Evolutionary conservation across 2,888 invertebrate genomes (phyloP).

Genomic region (Octodonta nipae): DNA sequence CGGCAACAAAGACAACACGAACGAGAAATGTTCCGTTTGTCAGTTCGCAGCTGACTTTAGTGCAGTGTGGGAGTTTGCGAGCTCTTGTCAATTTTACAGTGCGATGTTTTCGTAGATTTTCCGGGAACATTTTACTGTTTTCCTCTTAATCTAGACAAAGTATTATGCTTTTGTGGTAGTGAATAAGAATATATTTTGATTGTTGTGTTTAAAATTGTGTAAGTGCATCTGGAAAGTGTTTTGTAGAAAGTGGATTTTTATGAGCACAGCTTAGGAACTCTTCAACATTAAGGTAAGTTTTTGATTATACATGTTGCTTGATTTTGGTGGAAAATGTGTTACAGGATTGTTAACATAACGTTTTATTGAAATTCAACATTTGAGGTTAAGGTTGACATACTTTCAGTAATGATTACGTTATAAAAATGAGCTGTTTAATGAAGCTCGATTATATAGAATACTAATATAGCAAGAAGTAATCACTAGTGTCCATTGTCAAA

Average conservation of each 20-base stretch:
- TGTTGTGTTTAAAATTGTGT: constrained; percentile 31
- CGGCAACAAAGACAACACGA: too few species aligned
- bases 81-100: constrained; percentile 21
- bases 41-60: constrained; percentile 32
- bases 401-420: too few species aligned
- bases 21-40: too few species aligned
- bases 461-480: too few species aligned
- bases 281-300: constrained; percentile 7
- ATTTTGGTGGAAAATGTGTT: too few species aligned
- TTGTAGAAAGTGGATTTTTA: constrained; percentile 35
- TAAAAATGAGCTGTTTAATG: too few species aligned
- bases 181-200: constrained; percentile 28
- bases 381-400: too few species aligned
- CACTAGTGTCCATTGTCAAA: too few species aligned
- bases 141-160: constrained; percentile 5
- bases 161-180: constrained; percentile 17
- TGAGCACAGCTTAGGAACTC: constrained; percentile 29
- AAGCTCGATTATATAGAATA: too few species aligned
- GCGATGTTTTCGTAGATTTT: constrained; percentile 28
- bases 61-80: constrained; percentile 25
- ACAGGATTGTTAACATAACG: too few species aligned
- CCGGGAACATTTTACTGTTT: constrained; percentile 6
- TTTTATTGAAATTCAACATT: too few species aligned
- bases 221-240: constrained; percentile 33
- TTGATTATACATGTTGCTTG: too few species aligned